These are phyloP conservation scores for Beris morrisii DNA, from an alignment of 2,888 invertebrate genomes.

Conservation along the genomic window DNA sequence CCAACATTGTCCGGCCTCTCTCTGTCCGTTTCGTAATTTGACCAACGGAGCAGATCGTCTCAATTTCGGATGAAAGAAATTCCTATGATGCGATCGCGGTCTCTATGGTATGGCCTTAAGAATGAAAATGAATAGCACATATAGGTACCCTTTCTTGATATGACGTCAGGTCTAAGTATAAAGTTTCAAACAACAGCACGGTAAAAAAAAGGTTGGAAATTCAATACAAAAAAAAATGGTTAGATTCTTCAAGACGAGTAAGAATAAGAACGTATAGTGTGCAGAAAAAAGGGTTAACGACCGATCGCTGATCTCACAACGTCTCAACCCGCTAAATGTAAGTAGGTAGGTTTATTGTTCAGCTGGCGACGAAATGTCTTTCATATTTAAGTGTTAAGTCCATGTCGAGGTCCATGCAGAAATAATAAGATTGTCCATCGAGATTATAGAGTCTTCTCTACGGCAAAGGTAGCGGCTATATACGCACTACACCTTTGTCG, in stretches of 20 bases:
- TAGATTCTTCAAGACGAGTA: conserved; percentile 2
- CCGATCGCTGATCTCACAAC: conserved; percentile 10
- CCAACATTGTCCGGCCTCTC: conserved; percentile 14
- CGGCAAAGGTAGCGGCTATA: too few relatives aligned
- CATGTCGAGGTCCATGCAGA: too few relatives aligned
- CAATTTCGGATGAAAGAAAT: conserved; percentile 22
- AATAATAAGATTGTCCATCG: too few relatives aligned
- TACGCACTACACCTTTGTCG: too few relatives aligned
- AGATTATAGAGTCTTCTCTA: too few relatives aligned
- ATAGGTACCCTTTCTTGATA: conserved; percentile 14
- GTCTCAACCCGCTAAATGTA: background rate
- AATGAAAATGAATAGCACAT: conserved; percentile 14
- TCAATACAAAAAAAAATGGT: conserved; percentile 9
- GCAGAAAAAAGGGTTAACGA: conserved; percentile 15
- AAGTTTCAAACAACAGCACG: conserved; percentile 10
- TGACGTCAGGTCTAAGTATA: conserved; percentile 27
- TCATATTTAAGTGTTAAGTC: conserved; percentile 5
- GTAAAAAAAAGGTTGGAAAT: conserved; percentile 1
- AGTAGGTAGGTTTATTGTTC: background rate
- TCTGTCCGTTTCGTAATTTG: conserved; percentile 10
- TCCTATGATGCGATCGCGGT: conserved; percentile 5
- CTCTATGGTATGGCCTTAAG: conserved; percentile 4
- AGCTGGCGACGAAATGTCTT: conserved; percentile 24
- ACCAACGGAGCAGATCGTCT: conserved; percentile 23
- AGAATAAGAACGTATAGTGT: background rate